Evolutionary conservation across 2,113 vertebrate species (phyloP).

Genomic region (Pseudorhombus dupliciocellatus): DNA sequence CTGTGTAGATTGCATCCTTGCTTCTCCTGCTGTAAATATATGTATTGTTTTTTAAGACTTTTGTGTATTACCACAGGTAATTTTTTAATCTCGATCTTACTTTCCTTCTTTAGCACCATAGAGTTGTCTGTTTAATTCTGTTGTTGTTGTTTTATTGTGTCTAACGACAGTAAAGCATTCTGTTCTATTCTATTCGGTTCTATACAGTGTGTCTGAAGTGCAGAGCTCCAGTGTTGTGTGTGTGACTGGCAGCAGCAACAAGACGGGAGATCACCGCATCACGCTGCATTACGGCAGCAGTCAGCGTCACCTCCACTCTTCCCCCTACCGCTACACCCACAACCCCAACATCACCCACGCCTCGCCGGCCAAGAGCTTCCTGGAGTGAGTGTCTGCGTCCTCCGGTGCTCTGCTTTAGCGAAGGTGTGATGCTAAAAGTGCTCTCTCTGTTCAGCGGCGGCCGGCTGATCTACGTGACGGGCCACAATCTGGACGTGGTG

Average conservation of each 20-base stretch:
- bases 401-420: not conserved
- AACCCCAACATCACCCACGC: conserved; percentile 91
- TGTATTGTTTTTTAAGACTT: no score
- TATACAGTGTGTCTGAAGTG: conserved; percentile 82
- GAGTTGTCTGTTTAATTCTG: no score
- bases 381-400: conserved; percentile 77
- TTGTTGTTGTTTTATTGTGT: no score
- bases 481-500: conserved; percentile 93
- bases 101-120: no score
- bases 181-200: no score
- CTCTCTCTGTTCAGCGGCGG: conserved; percentile 83
- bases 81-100: no score
- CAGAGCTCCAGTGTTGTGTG: conserved; percentile 84
- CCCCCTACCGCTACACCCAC: conserved; percentile 86
- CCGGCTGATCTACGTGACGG: conserved; percentile 85
- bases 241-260: conserved; percentile 84
- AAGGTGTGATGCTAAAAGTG: not conserved
- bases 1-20: no score
- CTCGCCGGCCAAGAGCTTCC: conserved; percentile 89
- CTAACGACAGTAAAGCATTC: no score
- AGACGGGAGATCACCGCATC: conserved; percentile 81
- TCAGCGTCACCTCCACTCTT: conserved; percentile 81
- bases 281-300: conserved; percentile 86
- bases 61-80: no score
- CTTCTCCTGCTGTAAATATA: no score